These are phyloP conservation scores for Columba janthina DNA, from an alignment of 2,113 vertebrate species.

Conservation along the genomic window DNA sequence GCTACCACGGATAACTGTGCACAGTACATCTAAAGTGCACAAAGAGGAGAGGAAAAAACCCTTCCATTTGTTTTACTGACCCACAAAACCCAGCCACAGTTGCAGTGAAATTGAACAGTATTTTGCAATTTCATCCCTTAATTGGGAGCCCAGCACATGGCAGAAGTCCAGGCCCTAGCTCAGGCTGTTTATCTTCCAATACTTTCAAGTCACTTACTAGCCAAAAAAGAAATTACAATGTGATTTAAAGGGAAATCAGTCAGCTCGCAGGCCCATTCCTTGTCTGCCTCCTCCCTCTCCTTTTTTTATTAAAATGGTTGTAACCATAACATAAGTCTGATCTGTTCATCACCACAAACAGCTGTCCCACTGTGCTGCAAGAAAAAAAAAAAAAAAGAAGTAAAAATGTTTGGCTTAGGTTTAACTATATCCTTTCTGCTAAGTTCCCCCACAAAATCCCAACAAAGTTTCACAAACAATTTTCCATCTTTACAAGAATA, in stretches of 20 bases:
- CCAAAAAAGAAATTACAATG: conserved; percentile 64
- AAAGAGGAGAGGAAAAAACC: not conserved
- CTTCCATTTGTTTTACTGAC: conserved; percentile 50
- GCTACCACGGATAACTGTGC: not conserved
- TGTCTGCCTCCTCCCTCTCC: not conserved
- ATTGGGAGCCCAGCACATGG: conserved; percentile 72
- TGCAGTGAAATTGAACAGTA: conserved; percentile 59
- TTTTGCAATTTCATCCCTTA: conserved; percentile 75
- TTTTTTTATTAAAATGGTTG: conserved; percentile 33
- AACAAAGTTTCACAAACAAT: conserved; percentile 10
- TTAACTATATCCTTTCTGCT: conserved; percentile 27
- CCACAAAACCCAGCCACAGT: conserved; percentile 53
- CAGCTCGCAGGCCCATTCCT: not conserved
- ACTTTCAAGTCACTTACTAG: conserved; percentile 69
- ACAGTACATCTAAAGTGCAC: not conserved
- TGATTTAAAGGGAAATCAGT: conserved; percentile 69
- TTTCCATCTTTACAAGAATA: not conserved
- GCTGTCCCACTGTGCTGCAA: conserved; percentile 39
- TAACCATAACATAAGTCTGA: not conserved
- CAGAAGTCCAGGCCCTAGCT: conserved; percentile 69
- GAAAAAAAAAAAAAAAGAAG: conserved; percentile 40
- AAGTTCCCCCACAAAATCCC: not conserved
- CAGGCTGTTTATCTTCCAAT: conserved; percentile 75
- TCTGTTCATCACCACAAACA: conserved; percentile 35
- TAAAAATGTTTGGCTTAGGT: conserved; percentile 36